phyloP scores from a whole-genome alignment of 2,113 vertebrate species.

The Perognathus longimembris region DNA sequence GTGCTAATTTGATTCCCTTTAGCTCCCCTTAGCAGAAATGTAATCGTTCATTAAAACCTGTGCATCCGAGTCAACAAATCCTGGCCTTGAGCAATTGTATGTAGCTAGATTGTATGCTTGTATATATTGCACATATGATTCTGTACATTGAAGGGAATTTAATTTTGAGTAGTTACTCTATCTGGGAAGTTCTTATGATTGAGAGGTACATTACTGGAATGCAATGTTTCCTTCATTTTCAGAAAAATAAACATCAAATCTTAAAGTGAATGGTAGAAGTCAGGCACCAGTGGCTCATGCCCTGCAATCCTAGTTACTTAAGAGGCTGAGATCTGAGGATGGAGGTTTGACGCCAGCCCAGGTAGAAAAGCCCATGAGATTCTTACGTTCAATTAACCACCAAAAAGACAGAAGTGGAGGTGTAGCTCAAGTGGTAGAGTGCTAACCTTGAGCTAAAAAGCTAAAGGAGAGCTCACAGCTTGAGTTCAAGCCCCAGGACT shows the following conservation, averaged over 20 bases:
- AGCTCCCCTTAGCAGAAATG: not conserved
- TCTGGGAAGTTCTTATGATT: not conserved
- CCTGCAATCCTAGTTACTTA: too few relatives aligned
- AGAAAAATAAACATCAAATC: conserved; percentile 41
- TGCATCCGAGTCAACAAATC: conserved; percentile 18
- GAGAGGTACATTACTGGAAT: not conserved
- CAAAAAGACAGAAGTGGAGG: too few relatives aligned
- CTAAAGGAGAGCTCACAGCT: too few relatives aligned
- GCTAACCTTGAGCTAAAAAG: too few relatives aligned
- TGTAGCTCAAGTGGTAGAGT: too few relatives aligned
- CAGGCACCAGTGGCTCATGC: too few relatives aligned
- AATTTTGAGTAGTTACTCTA: not conserved
- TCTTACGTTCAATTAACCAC: too few relatives aligned
- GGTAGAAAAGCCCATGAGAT: too few relatives aligned
- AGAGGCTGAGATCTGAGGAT: too few relatives aligned
- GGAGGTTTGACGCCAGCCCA: too few relatives aligned
- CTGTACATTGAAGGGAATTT: not conserved
- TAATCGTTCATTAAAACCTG: not conserved
- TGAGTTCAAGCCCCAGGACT: too few relatives aligned
- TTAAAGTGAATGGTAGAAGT: conserved; percentile 44
- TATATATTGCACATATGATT: not conserved
- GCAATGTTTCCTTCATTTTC: conserved; percentile 7
- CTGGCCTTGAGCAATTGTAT: not conserved
- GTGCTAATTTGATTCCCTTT: not conserved
- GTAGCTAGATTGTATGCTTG: not conserved